Conservation (phyloP, 1,140 invertebrate genomes). For the Lucilia sericata region DNA sequence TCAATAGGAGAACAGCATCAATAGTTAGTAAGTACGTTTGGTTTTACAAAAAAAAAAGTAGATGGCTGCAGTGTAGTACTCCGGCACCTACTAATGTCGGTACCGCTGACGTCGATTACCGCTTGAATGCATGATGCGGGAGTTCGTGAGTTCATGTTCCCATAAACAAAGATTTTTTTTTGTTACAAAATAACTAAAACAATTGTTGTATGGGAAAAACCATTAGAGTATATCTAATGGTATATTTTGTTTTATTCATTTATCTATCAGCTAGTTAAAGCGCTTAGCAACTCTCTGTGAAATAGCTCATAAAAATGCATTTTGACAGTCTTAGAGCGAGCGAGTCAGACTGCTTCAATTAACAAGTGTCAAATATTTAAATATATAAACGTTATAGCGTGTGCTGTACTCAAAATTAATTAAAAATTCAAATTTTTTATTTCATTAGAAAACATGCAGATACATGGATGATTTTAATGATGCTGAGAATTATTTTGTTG, state of each 20-base stretch:
- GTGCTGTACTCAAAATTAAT: neutral
- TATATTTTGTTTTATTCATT: neutral
- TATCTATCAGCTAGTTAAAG: neutral
- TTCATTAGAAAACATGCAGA: neutral
- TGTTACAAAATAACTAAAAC: neutral
- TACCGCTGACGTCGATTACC: neutral
- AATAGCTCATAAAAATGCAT: neutral
- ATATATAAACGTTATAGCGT: neutral
- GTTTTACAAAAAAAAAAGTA: neutral
- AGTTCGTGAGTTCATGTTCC: constrained; percentile 32
- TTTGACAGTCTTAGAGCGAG: neutral
- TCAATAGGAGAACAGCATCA: constrained; percentile 45
- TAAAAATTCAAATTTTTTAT: neutral
- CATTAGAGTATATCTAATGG: constrained; percentile 27
- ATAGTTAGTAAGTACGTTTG: neutral
- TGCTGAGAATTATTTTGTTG: constrained; percentile 13
- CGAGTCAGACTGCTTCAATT: neutral
- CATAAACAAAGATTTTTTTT: constrained; percentile 29
- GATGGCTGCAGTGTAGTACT: neutral
- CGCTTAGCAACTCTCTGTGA: too few species aligned
- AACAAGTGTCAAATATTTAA: neutral
- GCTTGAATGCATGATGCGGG: constrained; percentile 29
- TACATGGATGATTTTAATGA: neutral
- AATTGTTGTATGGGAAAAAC: constrained; percentile 15
- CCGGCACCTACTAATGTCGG: neutral